Evolutionary conservation across 2,888 invertebrate species (phyloP).

Genomic region (Drosophila leonis): DNA sequence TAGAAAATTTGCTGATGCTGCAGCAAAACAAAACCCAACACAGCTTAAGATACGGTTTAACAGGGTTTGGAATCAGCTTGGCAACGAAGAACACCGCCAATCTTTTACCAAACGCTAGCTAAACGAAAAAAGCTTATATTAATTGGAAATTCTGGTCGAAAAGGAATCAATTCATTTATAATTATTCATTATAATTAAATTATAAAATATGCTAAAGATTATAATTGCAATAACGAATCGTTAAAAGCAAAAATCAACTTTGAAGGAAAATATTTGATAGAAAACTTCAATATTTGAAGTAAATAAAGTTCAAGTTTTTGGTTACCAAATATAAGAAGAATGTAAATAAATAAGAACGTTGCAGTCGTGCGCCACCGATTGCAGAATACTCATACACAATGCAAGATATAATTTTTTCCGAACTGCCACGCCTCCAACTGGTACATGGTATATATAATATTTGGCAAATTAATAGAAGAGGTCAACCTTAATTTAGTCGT

Average conservation of each 20-base stretch:
- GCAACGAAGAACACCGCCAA: conserved; percentile 8
- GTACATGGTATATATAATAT: too few species aligned
- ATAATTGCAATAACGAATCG: background rate
- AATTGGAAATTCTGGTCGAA: background rate
- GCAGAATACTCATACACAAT: too few species aligned
- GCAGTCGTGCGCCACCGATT: too few species aligned
- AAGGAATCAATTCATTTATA: too few species aligned
- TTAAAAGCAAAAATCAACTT: background rate
- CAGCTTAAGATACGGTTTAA: conserved; percentile 31
- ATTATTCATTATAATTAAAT: too few species aligned
- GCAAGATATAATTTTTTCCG: too few species aligned
- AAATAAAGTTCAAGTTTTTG: background rate
- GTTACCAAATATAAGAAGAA: too few species aligned
- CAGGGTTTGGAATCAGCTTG: conserved; percentile 32
- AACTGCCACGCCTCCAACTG: too few species aligned
- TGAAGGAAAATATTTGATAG: background rate
- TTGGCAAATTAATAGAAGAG: too few species aligned
- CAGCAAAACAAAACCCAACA: conserved; percentile 35
- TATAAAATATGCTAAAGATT: too few species aligned
- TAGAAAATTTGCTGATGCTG: conserved; percentile 61
- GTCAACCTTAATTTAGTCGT: too few species aligned
- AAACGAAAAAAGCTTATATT: background rate
- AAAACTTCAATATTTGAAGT: background rate
- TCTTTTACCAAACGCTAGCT: background rate
- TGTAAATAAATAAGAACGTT: too few species aligned